Conservation (phyloP, 2,888 invertebrate genomes). For the Fabriciana adippe region DNA sequence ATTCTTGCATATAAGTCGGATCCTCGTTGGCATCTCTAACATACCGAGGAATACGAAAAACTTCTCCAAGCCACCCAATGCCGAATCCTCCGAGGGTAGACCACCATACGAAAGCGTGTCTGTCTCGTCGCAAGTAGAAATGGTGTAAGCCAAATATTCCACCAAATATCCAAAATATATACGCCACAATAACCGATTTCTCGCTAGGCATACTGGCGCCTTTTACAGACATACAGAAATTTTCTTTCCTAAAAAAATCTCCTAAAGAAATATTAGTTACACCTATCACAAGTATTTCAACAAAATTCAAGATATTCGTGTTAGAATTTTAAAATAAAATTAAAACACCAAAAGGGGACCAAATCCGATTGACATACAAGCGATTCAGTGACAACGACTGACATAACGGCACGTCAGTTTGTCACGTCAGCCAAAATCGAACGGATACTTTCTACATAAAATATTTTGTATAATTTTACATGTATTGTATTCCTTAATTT, state of each 20-base stretch:
- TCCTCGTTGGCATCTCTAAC: constrained; percentile 91
- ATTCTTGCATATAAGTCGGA: constrained; percentile 84
- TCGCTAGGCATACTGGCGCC: constrained; percentile 47
- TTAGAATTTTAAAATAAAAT: too few relatives aligned
- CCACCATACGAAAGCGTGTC: constrained; percentile 95
- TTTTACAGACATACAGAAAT: constrained; percentile 44
- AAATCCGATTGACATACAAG: constrained; percentile 3
- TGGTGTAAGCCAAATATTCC: constrained; percentile 95
- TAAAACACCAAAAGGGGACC: not conserved
- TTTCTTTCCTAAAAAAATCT: not conserved
- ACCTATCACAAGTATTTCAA: too few relatives aligned
- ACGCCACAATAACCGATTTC: constrained; percentile 87
- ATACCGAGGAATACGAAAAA: constrained; percentile 92
- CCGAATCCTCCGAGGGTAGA: constrained; percentile 94
- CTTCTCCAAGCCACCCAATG: constrained; percentile 92
- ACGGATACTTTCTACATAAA: constrained; percentile 21
- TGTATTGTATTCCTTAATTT: too few relatives aligned
- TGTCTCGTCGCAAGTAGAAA: constrained; percentile 93
- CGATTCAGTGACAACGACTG: constrained; percentile 18
- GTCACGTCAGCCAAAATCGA: constrained; percentile 18
- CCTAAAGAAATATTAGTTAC: too few relatives aligned
- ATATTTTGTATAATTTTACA: not conserved
- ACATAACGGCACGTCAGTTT: constrained; percentile 25
- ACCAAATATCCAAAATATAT: constrained; percentile 92
- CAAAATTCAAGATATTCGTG: too few relatives aligned